A percentile compares a stretch with the other conserved stretches of the same genome.
phyloP scores from a whole-genome alignment of 1,140 invertebrate genomes.

The Drosophila kanapiae region DNA sequence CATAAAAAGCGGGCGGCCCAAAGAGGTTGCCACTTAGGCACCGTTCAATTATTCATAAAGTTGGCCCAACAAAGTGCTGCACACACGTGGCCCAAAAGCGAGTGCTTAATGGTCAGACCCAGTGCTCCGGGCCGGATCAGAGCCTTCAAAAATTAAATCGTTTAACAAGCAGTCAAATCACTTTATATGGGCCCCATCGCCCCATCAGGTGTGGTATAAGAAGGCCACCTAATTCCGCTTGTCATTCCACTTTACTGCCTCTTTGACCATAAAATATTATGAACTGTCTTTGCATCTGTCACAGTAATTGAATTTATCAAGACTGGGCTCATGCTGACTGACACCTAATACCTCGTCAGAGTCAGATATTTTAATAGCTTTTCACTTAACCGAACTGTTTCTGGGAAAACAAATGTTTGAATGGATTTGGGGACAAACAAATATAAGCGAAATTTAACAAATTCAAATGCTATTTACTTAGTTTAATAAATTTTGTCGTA shows the following conservation, averaged over 20 bases:
- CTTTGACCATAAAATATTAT: conserved; percentile 30
- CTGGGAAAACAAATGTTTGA: conserved; percentile 3
- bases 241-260: conserved; percentile 20
- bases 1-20: conserved; percentile 48
- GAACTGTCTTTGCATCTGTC: conserved; percentile 20
- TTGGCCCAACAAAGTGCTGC: conserved; percentile 40
- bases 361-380: conserved; percentile 1
- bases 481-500: too few species aligned
- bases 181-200: conserved; percentile 17
- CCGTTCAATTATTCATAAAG: conserved; percentile 73
- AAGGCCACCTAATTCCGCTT: conserved; percentile 7
- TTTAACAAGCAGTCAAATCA: conserved; percentile 46
- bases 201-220: conserved; percentile 6
- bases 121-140: conserved; percentile 5
- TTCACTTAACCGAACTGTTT: background rate
- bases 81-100: conserved; percentile 25
- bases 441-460: background rate
- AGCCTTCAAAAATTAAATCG: conserved; percentile 39
- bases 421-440: background rate
- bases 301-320: conserved; percentile 10
- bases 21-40: conserved; percentile 64
- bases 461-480: background rate
- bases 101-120: conserved; percentile 35
- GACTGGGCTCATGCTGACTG: background rate
- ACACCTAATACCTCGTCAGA: background rate